Conservation (phyloP, 2,888 invertebrate genomes). For the Caenorhabditis sp. region DNA sequence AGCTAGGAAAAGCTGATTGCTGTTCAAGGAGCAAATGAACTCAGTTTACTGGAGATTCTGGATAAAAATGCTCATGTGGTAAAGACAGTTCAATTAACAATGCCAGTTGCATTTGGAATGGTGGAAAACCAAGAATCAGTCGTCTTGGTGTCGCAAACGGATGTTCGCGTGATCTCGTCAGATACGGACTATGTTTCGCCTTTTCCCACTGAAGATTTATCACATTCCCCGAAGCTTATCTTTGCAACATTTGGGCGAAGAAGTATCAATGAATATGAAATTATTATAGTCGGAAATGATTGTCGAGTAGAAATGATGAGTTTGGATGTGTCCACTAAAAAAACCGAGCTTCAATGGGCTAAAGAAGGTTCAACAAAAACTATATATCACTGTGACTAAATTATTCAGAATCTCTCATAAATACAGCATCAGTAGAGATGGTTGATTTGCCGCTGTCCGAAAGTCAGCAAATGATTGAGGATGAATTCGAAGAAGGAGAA, state of each 20-base stretch:
- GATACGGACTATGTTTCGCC: too few species aligned
- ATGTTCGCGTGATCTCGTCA: too few species aligned
- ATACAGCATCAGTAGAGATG: conserved; percentile 85
- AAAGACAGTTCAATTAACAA: background rate
- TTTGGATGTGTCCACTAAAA: conserved; percentile 36
- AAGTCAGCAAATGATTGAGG: conserved; percentile 93
- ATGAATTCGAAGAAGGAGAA: conserved; percentile 86
- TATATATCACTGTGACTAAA: too few species aligned
- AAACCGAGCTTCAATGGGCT: conserved; percentile 64
- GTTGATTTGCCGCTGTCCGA: conserved; percentile 96
- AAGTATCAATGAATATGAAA: conserved; percentile 26
- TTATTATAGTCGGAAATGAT: conserved; percentile 59
- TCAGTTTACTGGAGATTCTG: conserved; percentile 7
- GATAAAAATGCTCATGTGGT: background rate
- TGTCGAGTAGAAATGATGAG: conserved; percentile 68
- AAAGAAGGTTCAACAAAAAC: conserved; percentile 54
- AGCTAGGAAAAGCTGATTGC: background rate
- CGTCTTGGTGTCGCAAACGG: background rate
- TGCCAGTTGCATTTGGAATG: background rate
- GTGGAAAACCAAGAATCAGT: conserved; percentile 6
- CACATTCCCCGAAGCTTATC: background rate
- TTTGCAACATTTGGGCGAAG: too few species aligned
- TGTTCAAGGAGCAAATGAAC: background rate
- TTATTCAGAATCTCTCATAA: conserved; percentile 74
- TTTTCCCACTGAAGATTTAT: too few species aligned